Evolutionary conservation across 2,113 vertebrate species (phyloP).

Genomic region (Oncorhynchus masou): DNA sequence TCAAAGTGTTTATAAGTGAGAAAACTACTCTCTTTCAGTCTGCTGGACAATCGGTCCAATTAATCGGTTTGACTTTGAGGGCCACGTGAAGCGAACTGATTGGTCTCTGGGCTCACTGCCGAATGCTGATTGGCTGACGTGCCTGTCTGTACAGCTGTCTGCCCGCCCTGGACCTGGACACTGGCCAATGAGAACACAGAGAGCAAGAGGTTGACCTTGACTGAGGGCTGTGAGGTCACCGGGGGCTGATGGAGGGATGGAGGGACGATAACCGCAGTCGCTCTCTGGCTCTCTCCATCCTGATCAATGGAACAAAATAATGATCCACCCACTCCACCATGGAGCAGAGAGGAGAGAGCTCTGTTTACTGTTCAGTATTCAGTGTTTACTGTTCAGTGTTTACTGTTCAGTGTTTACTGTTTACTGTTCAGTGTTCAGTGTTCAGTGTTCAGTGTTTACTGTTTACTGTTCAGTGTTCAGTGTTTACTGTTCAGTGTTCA

Average conservation of each 20-base stretch:
- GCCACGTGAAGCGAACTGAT: slow-evolving; percentile 54
- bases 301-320: slow-evolving; percentile 89
- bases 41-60: slow-evolving; percentile 77
- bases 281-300: slow-evolving; percentile 56
- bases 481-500: too few species aligned
- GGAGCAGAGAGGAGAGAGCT: slow-evolving; percentile 35
- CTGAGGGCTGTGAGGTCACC: slow-evolving; percentile 83
- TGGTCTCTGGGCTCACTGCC: slow-evolving; percentile 36
- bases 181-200: slow-evolving; percentile 78
- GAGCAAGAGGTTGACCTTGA: slow-evolving; percentile 88
- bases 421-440: too few species aligned
- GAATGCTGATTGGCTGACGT: slow-evolving; percentile 73
- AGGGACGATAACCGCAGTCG: slow-evolving; percentile 69
- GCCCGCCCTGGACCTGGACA: slow-evolving; percentile 72
- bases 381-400: too few species aligned
- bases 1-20: slow-evolving; percentile 2
- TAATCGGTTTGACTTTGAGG: slow-evolving; percentile 71
- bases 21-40: slow-evolving; percentile 68
- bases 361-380: too few species aligned
- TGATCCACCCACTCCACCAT: slow-evolving; percentile 76
- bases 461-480: too few species aligned
- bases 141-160: slow-evolving; percentile 69
- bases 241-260: slow-evolving; percentile 72
- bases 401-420: too few species aligned
- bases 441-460: too few species aligned